Conservation (phyloP, 2,797 vertebrate genomes). For the Anolis apletophallus region DNA sequence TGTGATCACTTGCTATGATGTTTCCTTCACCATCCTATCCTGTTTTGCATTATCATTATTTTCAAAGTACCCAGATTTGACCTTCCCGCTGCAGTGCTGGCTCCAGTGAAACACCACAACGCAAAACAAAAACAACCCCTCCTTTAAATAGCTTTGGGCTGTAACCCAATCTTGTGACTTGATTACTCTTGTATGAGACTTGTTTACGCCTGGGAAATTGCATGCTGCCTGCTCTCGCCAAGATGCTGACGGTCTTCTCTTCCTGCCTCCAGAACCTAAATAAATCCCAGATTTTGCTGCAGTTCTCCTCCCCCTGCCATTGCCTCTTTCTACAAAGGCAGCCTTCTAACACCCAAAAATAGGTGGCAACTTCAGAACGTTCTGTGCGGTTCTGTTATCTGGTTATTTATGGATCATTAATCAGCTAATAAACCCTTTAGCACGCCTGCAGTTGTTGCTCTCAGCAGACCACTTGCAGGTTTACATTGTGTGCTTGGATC, state of each 20-base stretch:
- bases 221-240: neutral
- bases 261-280: neutral
- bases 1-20: accelerated
- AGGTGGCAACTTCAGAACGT: neutral
- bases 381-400: neutral
- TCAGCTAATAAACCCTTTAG: neutral
- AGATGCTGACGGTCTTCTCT: neutral
- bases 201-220: constrained; percentile 36
- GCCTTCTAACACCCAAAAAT: neutral
- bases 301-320: neutral
- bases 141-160: neutral
- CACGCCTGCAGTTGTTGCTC: neutral
- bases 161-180: neutral
- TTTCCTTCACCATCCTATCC: accelerated
- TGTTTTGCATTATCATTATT: neutral
- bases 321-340: neutral
- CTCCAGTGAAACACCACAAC: neutral
- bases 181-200: constrained; percentile 17
- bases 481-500: neutral
- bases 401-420: neutral
- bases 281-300: neutral
- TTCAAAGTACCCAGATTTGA: neutral
- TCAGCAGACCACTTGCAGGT: neutral
- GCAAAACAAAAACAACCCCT: neutral
- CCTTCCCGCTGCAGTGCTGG: neutral